A percentile compares a stretch with the other conserved stretches of the same genome.
These are phyloP conservation scores for Anoplophora glabripennis DNA, from an alignment of 1,140 invertebrate species.

Conservation along the genomic window DNA sequence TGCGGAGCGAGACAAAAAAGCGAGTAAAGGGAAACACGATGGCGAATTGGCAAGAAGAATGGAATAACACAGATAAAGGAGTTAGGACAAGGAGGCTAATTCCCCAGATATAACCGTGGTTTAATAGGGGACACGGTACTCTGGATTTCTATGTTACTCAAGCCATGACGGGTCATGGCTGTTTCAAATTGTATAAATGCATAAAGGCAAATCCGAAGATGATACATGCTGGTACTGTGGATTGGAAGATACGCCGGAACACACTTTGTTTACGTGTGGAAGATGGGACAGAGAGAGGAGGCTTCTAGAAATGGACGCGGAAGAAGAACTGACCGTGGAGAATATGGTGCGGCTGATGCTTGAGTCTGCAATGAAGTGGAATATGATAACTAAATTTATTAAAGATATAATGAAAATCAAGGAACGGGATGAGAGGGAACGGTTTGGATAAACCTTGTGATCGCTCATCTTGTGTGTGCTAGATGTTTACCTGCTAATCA, in stretches of 20 bases:
- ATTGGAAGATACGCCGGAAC: conserved; percentile 33
- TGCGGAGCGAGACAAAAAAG: not conserved
- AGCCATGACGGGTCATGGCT: too few relatives aligned
- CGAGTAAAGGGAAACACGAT: not conserved
- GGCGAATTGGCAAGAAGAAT: conserved; percentile 14
- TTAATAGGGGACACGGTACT: conserved; percentile 23
- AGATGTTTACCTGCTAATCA: too few relatives aligned
- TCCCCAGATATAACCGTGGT: conserved; percentile 13
- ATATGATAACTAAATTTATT: not conserved
- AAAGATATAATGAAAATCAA: conserved; percentile 8
- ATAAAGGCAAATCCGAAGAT: too few relatives aligned
- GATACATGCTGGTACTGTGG: conserved; percentile 23
- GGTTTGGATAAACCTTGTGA: too few relatives aligned
- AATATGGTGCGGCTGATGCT: conserved; percentile 12
- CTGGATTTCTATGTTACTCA: conserved; percentile 35
- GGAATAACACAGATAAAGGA: not conserved
- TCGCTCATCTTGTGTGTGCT: too few relatives aligned
- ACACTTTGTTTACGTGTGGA: conserved; percentile 36
- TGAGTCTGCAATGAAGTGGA: not conserved
- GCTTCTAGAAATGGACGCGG: not conserved
- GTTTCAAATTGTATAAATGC: too few relatives aligned
- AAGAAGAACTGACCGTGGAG: too few relatives aligned
- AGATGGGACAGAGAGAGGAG: conserved; percentile 19
- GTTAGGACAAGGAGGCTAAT: conserved; percentile 25
- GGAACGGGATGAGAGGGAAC: conserved; percentile 8